Evolutionary conservation across 2,888 invertebrate species (phyloP), one percentile per base, ranked within the genome.

Genomic region (Meandrusa payeni): DNA sequence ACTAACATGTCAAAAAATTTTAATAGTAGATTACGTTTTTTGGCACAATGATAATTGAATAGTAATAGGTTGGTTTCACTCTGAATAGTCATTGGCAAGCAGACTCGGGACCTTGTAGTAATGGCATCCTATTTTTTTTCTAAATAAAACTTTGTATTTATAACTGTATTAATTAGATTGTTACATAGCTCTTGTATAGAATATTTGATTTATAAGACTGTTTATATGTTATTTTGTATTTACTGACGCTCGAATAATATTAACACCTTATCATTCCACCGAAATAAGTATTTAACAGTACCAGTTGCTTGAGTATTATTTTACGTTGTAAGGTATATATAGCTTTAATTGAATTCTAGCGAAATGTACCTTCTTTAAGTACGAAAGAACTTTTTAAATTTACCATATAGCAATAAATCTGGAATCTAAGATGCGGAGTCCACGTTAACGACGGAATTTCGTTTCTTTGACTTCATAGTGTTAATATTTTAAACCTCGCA

Each of bases 221-320:
- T 80, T 77, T 61, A 60, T 37, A 31, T 71, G 66, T 70, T 69
- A 60, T 66, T 69, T 69, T 61, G 65, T 60, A 62, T 60, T 61
- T 61, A 60, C 59, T 76, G 68, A 72, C 69, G 61, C 77, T 81
- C 72, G 73, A 80, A 78, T 81, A n/a, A 73, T 65, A 65, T 63
- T 61, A 51, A 59, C 61, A 58, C 68, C 55, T 62, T 64, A 76
- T 65, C 80, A 86, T 86, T 86, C 86, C 86, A 86, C 86, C 86
- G 86, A 83, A 46, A 69, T 69, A 70, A 76, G 71, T 78, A 76
- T 79, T 78, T 64, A 65, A 57, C 59, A 46, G 52, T 50, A 73
- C 76, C 74, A 77, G 72, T 76, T 72, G 66, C 63, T 72, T 67
- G 67, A 76, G 77, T 80, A 80, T 80, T 80, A 76, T 67, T 64